Evolutionary conservation across 2,113 vertebrate genomes (phyloP), one percentile per base, ranked within the genome.

Genomic region (Protomyctophum bolini): DNA sequence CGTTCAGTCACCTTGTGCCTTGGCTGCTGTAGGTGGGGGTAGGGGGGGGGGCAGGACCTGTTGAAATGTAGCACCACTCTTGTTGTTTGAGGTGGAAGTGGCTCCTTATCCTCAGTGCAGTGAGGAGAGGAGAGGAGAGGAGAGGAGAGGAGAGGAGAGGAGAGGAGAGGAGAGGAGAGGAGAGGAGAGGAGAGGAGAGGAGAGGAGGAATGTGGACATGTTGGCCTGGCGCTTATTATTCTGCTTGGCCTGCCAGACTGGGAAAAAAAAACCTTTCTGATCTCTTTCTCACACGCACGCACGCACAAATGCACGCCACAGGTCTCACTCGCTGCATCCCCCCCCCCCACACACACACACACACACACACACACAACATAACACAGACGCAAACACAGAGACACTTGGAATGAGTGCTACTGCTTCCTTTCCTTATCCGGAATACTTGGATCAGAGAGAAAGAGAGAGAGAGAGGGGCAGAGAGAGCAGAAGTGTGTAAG

Each of bases 191-290:
- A 33, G 21, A 8, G 64, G 10, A 8, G 55, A 59, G 46, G 67
- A 15, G 46, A 33, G 46, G 9, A 29, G 21, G 49, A 28, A 3
- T 10, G 28, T 21, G 63, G 9, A 47, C 10, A 7, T 47, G 9
- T n/a, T 64, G 62, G 14, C 5, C 62, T 74, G 62, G 75, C 73
- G 77, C 79, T 91, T 90, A 66, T 76, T 86, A 89, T 91, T 89
- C 87, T 51, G 70, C 76, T 73, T 81, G 56, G 75, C 61, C 77
- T 83, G 68, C 21, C 72, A 83, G 63, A 79, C 65, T 41, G 33
- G 33, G 33, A 41, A 6, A 41, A 70, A 54, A 86, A 60, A 79
- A 76, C 69, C 47, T 64, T 83, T 73, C 75, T 76, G 50, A 66
- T 70, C 41, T 78, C 48, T 76, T 51, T n/a, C 21, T 47, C 15